phyloP scores from a whole-genome alignment of 2,797 vertebrate species.

The Pseudochromis fuscus region DNA sequence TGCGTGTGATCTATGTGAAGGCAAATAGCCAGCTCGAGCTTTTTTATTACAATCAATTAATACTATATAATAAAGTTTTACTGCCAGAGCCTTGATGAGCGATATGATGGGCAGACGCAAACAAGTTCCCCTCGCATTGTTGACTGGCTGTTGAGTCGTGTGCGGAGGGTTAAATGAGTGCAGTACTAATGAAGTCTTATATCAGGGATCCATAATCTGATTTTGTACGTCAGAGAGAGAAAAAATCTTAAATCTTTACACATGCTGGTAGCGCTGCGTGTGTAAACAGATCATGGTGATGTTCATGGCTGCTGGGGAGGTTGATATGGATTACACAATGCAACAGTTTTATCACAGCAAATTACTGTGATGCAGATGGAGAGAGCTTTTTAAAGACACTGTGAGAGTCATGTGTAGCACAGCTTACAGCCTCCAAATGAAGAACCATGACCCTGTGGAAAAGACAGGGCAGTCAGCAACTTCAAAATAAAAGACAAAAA shows the following conservation, averaged over 20 bases:
- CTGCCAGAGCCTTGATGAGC: conserved; percentile 51
- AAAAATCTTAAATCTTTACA: conserved; percentile 40
- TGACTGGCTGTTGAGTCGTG: conserved; percentile 35
- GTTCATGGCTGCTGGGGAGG: conserved; percentile 33
- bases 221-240: conserved; percentile 51
- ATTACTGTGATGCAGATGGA: conserved; percentile 19
- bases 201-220: conserved; percentile 53
- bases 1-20: conserved; percentile 80
- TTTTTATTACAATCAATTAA: conserved; percentile 81
- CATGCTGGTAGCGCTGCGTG: conserved; percentile 12
- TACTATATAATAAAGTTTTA: conserved; percentile 73
- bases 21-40: conserved; percentile 78
- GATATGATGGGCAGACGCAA: conserved; percentile 43
- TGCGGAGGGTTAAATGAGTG: conserved; percentile 48
- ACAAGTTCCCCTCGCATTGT: conserved; percentile 39
- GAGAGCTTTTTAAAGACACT: not conserved
- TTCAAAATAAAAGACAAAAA: conserved; percentile 11
- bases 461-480: conserved; percentile 6
- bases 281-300: conserved; percentile 35
- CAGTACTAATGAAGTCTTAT: conserved; percentile 56
- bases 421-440: conserved; percentile 12
- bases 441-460: conserved; percentile 5
- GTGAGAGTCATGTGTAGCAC: conserved; percentile 9
- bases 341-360: conserved; percentile 39
- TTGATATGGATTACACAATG: conserved; percentile 44